A percentile compares a stretch with the other conserved stretches of the same genome.
These are phyloP conservation scores for Megalurothrips usitatus DNA, from an alignment of 2,888 invertebrate species.

Conservation along the genomic window DNA sequence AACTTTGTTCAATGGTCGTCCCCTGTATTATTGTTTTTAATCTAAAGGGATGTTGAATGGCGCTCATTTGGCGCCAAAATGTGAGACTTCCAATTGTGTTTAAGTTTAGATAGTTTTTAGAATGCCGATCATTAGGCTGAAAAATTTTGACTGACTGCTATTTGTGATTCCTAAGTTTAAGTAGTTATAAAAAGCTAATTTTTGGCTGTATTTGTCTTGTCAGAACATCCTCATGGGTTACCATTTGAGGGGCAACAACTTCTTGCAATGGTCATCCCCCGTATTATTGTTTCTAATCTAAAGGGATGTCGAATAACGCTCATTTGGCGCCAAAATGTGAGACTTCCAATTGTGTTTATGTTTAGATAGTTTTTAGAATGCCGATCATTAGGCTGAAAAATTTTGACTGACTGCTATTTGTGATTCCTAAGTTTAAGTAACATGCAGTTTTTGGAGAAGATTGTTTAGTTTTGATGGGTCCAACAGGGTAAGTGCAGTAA, in stretches of 20 bases:
- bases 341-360: too few relatives aligned
- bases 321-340: neutral
- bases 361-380: too few relatives aligned
- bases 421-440: too few relatives aligned
- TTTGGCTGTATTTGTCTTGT: neutral
- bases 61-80: neutral
- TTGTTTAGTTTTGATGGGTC: neutral
- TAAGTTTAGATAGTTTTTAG: neutral
- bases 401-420: too few relatives aligned
- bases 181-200: neutral
- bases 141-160: conserved; percentile 1
- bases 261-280: neutral
- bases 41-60: neutral
- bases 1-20: neutral
- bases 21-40: conserved; percentile 1
- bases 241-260: neutral
- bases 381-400: too few relatives aligned
- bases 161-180: neutral
- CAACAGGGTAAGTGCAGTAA: neutral
- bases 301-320: neutral
- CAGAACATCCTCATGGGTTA: neutral
- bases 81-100: neutral
- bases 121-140: conserved; percentile 1
- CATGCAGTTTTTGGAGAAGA: neutral
- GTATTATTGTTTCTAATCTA: neutral